A percentile compares a stretch with the other conserved stretches of the same genome.
Conservation (phyloP, 1,140 invertebrate species). For the Acromyrmex echinatior region DNA sequence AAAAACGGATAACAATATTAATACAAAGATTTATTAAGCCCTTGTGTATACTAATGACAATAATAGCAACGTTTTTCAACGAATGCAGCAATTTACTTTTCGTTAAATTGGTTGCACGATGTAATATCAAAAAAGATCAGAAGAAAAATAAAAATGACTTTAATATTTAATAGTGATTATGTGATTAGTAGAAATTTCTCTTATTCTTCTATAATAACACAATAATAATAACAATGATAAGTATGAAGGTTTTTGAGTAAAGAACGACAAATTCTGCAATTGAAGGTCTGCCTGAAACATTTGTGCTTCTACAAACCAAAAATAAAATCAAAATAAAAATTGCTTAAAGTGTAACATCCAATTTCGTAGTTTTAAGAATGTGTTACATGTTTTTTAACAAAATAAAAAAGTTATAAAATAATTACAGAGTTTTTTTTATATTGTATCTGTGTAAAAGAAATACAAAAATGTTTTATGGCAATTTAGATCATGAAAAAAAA, state of each 20-base stretch:
- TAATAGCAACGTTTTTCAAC: constrained; percentile 12
- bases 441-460: no score
- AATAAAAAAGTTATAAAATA: no score
- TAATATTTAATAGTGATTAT: background rate
- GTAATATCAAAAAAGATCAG: background rate
- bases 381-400: no score
- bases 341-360: background rate
- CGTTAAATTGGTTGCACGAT: background rate
- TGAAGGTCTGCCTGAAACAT: background rate
- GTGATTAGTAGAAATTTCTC: background rate
- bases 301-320: no score
- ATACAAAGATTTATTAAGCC: constrained; percentile 16
- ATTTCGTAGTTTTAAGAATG: background rate
- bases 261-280: background rate
- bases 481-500: no score
- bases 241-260: background rate
- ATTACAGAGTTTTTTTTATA: no score
- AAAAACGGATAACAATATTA: constrained; percentile 17
- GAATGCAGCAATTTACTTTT: background rate
- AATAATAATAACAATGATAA: background rate
- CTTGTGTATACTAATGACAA: background rate
- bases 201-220: background rate
- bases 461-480: no score
- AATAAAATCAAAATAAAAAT: background rate
- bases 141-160: background rate